Evolutionary conservation across 2,113 vertebrate species (phyloP).

Genomic region (Antechinus stuartii): DNA sequence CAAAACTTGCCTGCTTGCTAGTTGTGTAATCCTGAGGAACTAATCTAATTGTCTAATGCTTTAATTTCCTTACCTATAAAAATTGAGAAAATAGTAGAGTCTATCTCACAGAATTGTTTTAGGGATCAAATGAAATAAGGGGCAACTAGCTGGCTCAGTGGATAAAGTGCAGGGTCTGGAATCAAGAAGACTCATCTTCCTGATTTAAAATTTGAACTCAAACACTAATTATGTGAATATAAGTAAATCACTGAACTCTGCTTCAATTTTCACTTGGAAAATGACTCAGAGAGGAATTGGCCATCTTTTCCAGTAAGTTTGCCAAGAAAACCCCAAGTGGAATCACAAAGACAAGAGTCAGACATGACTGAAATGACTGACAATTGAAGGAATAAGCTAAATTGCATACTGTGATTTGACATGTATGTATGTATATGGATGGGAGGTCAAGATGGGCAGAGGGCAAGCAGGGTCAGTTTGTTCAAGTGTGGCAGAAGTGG

Average conservation of each 20-base stretch:
- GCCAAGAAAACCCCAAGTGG: neutral
- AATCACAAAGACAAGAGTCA: neutral
- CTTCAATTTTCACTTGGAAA: neutral
- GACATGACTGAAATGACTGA: neutral
- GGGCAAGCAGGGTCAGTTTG: neutral
- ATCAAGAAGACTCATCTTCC: neutral
- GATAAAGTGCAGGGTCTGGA: neutral
- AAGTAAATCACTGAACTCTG: neutral
- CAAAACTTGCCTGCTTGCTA: neutral
- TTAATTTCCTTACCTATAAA: neutral
- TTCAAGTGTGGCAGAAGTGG: neutral
- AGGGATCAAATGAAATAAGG: neutral
- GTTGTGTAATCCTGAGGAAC: neutral
- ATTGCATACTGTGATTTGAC: neutral
- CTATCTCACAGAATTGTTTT: neutral
- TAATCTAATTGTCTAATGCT: neutral
- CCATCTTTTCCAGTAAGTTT: neutral
- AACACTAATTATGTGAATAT: neutral
- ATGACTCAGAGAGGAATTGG: neutral
- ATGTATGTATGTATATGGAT: neutral
- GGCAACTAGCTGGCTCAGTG: neutral
- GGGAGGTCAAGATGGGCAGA: neutral
- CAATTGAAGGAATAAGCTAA: neutral
- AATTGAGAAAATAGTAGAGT: neutral
- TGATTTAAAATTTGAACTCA: neutral